Percentiles rank a stretch among this genome's conserved stretches.
Conservation (phyloP, 2,888 invertebrate species). For the Pachydiplax longipennis region DNA sequence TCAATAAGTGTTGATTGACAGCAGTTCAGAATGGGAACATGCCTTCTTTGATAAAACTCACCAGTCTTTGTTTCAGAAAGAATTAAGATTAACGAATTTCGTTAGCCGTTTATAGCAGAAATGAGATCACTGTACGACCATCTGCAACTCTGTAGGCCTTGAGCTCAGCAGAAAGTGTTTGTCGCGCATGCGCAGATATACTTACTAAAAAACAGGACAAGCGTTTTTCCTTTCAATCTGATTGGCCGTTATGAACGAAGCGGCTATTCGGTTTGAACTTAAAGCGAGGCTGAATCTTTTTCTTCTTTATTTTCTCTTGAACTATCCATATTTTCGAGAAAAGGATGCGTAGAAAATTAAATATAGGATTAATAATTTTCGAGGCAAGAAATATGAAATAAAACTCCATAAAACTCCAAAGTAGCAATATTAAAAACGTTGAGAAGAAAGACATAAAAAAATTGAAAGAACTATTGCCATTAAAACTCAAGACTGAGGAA, state of each 20-base stretch:
- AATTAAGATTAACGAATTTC: background rate
- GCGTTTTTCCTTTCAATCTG: background rate
- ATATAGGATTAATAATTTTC: no score
- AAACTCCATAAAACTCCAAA: no score
- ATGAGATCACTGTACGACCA: background rate
- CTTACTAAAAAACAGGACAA: background rate
- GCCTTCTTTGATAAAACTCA: background rate
- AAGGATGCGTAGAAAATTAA: no score
- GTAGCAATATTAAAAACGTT: no score
- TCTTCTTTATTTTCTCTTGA: no score
- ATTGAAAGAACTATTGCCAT: no score
- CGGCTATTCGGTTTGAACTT: background rate
- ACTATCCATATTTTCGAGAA: no score
- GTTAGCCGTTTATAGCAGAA: background rate
- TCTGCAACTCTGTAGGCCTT: background rate
- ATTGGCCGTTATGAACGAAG: background rate
- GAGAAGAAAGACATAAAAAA: no score
- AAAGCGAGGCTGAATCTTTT: no score
- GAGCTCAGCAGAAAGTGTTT: background rate
- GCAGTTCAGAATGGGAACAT: background rate
- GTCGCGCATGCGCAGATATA: background rate
- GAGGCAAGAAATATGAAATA: no score
- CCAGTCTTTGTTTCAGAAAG: background rate
- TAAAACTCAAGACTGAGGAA: no score
- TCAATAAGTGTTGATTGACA: background rate